Conservation (phyloP, 2,113 vertebrate species). For the Saccopteryx leptura region DNA sequence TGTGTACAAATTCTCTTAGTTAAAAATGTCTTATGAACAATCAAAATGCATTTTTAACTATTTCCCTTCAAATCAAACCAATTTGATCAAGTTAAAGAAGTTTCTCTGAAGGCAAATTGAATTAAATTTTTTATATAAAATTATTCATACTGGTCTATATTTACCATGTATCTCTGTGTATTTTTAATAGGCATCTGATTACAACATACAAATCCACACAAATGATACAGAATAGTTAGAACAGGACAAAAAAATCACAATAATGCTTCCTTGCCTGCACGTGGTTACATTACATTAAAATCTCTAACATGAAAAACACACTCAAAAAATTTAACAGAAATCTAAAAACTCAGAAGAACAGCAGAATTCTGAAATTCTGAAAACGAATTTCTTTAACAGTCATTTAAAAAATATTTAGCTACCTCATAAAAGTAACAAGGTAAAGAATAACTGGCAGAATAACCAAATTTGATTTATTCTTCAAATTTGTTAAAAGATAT, state of each 20-base stretch:
- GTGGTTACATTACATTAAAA: background rate
- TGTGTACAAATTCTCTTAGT: background rate
- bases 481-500: background rate
- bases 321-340: background rate
- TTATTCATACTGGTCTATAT: background rate
- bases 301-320: background rate
- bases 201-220: background rate
- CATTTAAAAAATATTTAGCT: background rate
- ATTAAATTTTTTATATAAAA: background rate
- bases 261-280: background rate
- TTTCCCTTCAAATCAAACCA: background rate
- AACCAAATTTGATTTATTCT: slow-evolving; percentile 5
- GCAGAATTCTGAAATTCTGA: background rate
- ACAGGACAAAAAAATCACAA: background rate
- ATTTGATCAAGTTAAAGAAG: background rate
- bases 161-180: background rate
- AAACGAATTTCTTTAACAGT: background rate
- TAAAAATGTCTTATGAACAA: background rate
- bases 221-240: background rate
- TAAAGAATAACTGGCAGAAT: slow-evolving; percentile 7
- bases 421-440: background rate
- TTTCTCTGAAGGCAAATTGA: slow-evolving; percentile 3
- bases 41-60: background rate
- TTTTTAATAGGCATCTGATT: background rate
- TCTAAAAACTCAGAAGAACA: slow-evolving; percentile 28